Base-by-base conservation (phyloP, 2,888 invertebrate genomes). In the Cephus rjabovi region DNA sequence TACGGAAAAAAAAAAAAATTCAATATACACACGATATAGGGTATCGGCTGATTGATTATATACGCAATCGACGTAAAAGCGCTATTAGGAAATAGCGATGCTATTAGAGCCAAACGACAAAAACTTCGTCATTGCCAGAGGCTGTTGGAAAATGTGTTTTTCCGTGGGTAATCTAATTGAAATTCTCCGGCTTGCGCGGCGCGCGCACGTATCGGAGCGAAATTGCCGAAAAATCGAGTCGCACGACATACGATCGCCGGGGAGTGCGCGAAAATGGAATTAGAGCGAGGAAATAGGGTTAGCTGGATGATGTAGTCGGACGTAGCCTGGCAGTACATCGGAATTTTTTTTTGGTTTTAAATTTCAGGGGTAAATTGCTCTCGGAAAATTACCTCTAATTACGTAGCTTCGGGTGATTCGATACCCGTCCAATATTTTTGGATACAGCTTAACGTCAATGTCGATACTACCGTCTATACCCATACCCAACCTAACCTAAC, bases 181-280 rank as follows among this genome's bases (percentile, higher is more conserved):
- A 88, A 89, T 86, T 74, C 81, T 76, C 78, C 75, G 75, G 70
- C 31, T 33, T 37, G 76, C 73, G 37, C 23, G 56, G 9, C 23
- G 56, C 23, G 23, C 56, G 56, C 56, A 9, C 23, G 6, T 71
- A 37, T 33, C 76, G 56, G 75, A 56, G 74, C 75, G 75, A 88
- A 88, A 89, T 90, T 89, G 90, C 87, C 86, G 86, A 90, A 90
- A 90, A 90, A 90, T 90, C 89, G 89, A 89, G 89, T 89, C 88
- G 87, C 86, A 85, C 88, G 89, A 88, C 88, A 88, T 86, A 86
- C 88, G 89, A 88, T 89, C 85, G 88, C 78, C 79, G 81, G 83
- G 82, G 83, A 82, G 34, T 86, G 85, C 83, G 89, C 87, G 88
- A 90, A 90, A 91, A 91, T 90, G 86, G 86, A 89, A 90, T 90